A percentile compares a stretch with the other conserved stretches of the same genome.
Conservation (phyloP, 2,888 invertebrate genomes). For the Sclerodermus sp. region DNA sequence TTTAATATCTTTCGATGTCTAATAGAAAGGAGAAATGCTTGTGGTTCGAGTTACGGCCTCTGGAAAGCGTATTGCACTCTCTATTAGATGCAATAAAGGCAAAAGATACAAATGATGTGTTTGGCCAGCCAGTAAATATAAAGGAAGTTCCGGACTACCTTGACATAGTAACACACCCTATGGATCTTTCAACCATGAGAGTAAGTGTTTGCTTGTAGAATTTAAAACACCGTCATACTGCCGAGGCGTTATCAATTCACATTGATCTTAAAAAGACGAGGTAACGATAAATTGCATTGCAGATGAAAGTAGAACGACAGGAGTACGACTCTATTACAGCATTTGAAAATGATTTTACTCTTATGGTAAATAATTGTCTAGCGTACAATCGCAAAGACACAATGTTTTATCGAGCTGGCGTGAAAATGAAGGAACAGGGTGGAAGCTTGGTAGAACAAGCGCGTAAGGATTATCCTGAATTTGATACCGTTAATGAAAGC, state of each 20-base stretch:
- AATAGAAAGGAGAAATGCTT: slow-evolving; percentile 73
- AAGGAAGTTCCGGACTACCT: slow-evolving; percentile 90
- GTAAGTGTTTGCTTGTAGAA: slow-evolving; percentile 28
- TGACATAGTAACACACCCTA: slow-evolving; percentile 80
- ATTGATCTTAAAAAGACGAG: no score
- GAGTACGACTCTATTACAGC: slow-evolving; percentile 73
- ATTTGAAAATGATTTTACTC: slow-evolving; percentile 85
- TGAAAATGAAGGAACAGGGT: slow-evolving; percentile 89
- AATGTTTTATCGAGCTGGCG: slow-evolving; percentile 87
- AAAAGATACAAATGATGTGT: slow-evolving; percentile 84
- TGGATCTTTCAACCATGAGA: slow-evolving; percentile 90
- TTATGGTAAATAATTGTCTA: slow-evolving; percentile 96
- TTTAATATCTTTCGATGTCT: slow-evolving; percentile 4
- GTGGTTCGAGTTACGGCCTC: slow-evolving; percentile 79
- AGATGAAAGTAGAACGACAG: slow-evolving; percentile 68
- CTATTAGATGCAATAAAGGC: slow-evolving; percentile 76
- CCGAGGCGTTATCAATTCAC: no score
- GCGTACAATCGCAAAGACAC: slow-evolving; percentile 95
- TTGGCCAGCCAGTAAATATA: slow-evolving; percentile 89
- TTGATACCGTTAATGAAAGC: slow-evolving; percentile 32
- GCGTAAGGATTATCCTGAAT: slow-evolving; percentile 66
- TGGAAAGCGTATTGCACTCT: slow-evolving; percentile 76
- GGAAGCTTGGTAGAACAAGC: slow-evolving; percentile 77
- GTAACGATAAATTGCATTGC: not conserved
- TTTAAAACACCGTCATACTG: no score